phyloP scores from a whole-genome alignment of 1,140 invertebrate species.

The Carposina sasakii region DNA sequence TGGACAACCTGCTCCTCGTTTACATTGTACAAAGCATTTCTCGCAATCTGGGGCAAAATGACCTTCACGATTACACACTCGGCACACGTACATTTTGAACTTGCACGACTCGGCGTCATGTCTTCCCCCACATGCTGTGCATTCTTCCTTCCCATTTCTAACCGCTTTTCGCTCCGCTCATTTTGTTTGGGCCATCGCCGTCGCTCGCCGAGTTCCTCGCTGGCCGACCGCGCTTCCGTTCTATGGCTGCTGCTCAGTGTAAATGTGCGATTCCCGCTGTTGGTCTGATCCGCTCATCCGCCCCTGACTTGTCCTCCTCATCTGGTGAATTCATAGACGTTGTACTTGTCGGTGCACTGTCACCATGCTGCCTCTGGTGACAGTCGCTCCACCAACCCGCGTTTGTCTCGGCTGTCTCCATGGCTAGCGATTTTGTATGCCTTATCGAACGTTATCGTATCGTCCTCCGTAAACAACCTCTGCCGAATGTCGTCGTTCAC shows the following conservation, averaged over 20 bases:
- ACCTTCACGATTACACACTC: background rate
- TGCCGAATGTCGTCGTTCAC: background rate
- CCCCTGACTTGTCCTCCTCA: background rate
- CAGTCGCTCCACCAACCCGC: background rate
- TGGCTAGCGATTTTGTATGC: background rate
- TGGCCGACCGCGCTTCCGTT: background rate
- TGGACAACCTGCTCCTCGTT: background rate
- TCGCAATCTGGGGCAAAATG: background rate
- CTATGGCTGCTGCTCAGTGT: background rate
- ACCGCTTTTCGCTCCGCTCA: background rate
- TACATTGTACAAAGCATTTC: background rate
- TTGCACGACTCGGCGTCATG: background rate
- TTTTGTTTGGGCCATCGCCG: background rate
- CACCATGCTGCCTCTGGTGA: background rate
- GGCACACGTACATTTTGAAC: background rate
- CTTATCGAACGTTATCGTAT: background rate
- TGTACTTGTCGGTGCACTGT: background rate
- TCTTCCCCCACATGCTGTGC: background rate
- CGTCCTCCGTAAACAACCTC: conserved; percentile 4
- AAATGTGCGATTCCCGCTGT: background rate
- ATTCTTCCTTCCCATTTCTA: background rate
- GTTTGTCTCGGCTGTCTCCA: conserved; percentile 6
- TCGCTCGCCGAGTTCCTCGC: background rate
- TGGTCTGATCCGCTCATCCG: background rate
- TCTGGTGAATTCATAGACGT: background rate